Percentiles rank a stretch among this genome's conserved stretches.
Evolutionary conservation across 2,113 vertebrate species (phyloP).

Genomic region (Bubalus kerabau): DNA sequence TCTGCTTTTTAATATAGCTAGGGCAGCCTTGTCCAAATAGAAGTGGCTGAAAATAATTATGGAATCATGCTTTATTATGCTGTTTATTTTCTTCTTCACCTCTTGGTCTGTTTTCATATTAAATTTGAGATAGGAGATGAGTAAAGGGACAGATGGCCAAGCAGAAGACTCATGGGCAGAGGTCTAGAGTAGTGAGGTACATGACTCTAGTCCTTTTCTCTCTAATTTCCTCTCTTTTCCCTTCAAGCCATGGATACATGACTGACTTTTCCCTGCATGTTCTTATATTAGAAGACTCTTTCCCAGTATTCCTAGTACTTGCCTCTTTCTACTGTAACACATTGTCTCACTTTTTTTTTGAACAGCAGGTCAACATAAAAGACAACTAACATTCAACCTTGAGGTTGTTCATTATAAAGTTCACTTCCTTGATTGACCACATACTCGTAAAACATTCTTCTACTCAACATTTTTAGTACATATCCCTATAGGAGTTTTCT

Average conservation of each 20-base stretch:
- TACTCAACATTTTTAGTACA: background rate
- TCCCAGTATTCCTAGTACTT: background rate
- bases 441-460: background rate
- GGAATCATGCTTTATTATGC: background rate
- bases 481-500: background rate
- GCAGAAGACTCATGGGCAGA: background rate
- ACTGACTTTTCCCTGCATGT: background rate
- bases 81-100: background rate
- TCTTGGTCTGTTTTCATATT: background rate
- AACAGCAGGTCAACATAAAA: background rate
- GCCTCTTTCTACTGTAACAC: background rate
- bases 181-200: background rate
- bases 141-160: background rate
- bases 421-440: background rate
- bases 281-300: background rate
- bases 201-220: background rate
- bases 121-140: background rate
- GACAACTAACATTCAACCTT: background rate
- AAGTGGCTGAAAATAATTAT: background rate
- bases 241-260: background rate
- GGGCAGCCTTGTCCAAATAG: background rate
- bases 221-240: background rate
- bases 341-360: background rate
- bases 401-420: background rate
- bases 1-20: background rate